phyloP scores from a whole-genome alignment of 1,140 invertebrate species.

The Drosophila sp. region DNA sequence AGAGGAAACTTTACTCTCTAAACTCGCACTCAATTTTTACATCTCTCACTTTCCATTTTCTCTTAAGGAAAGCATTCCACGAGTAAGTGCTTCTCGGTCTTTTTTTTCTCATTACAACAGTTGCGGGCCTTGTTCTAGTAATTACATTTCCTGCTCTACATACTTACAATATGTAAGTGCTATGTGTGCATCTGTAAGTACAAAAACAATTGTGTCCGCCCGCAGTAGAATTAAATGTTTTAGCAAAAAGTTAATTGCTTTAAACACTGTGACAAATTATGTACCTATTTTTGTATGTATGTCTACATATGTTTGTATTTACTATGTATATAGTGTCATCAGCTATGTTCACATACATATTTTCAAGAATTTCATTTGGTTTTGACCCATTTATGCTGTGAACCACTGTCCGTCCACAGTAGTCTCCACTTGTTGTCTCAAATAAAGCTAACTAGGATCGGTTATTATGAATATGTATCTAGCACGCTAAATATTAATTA shows the following conservation, averaged over 20 bases:
- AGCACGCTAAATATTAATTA: too few relatives aligned
- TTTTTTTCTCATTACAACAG: slow-evolving; percentile 51
- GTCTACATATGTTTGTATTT: not conserved
- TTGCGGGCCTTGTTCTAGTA: slow-evolving; percentile 38
- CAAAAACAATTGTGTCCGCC: slow-evolving; percentile 18
- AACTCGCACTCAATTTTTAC: slow-evolving; percentile 19
- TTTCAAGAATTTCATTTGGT: not conserved
- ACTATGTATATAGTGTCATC: not conserved
- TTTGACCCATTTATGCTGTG: not conserved
- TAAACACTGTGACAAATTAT: slow-evolving; percentile 10
- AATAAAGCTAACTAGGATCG: too few relatives aligned
- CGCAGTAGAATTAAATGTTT: slow-evolving; percentile 21
- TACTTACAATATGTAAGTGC: too few relatives aligned
- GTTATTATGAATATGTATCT: too few relatives aligned
- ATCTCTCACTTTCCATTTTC: slow-evolving; percentile 26
- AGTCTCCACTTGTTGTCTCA: too few relatives aligned
- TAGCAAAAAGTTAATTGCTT: slow-evolving; percentile 42
- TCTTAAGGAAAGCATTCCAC: slow-evolving; percentile 40
- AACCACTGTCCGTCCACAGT: too few relatives aligned
- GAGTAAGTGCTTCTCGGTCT: slow-evolving; percentile 43
- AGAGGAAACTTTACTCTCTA: slow-evolving; percentile 33
- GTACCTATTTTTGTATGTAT: not conserved
- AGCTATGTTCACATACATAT: too few relatives aligned
- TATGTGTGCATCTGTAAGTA: not conserved
- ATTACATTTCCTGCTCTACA: slow-evolving; percentile 52